phyloP scores from a whole-genome alignment of 2,888 invertebrate species.

The Caenorhabditis doughertyi region DNA sequence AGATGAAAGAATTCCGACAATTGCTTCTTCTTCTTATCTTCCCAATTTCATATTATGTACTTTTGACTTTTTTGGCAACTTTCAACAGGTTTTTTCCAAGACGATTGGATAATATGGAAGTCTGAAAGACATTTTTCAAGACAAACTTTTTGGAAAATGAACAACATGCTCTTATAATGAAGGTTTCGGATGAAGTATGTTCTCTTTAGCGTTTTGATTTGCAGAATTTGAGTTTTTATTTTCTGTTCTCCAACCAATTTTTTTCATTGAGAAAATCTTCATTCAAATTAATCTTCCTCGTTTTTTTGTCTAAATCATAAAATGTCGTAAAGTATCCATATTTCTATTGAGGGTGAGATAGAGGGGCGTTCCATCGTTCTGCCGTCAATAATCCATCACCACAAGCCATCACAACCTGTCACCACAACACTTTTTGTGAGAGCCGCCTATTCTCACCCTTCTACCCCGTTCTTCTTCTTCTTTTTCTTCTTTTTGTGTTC shows the following conservation, averaged over 20 bases:
- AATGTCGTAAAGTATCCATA: slow-evolving; percentile 31
- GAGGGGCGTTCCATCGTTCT: background rate
- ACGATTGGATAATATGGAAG: no score
- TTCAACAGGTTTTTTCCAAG: no score
- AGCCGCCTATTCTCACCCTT: slow-evolving; percentile 12
- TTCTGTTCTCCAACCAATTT: background rate
- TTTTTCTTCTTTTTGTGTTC: slow-evolving; percentile 3
- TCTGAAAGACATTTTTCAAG: no score
- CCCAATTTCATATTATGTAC: background rate
- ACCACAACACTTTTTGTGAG: slow-evolving; percentile 57
- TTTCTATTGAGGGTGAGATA: background rate
- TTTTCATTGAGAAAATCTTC: background rate
- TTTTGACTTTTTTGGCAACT: background rate
- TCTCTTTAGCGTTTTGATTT: no score
- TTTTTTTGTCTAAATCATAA: slow-evolving; percentile 4
- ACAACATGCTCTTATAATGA: no score
- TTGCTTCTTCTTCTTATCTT: background rate
- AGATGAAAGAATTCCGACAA: background rate
- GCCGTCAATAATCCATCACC: slow-evolving; percentile 46
- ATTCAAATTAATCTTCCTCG: background rate
- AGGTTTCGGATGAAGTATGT: no score
- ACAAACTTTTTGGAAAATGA: no score
- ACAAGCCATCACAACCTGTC: slow-evolving; percentile 61
- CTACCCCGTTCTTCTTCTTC: background rate
- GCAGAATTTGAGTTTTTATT: no score